Conservation (phyloP, 2,797 vertebrate genomes). For the Neomorphus geoffroyi region DNA sequence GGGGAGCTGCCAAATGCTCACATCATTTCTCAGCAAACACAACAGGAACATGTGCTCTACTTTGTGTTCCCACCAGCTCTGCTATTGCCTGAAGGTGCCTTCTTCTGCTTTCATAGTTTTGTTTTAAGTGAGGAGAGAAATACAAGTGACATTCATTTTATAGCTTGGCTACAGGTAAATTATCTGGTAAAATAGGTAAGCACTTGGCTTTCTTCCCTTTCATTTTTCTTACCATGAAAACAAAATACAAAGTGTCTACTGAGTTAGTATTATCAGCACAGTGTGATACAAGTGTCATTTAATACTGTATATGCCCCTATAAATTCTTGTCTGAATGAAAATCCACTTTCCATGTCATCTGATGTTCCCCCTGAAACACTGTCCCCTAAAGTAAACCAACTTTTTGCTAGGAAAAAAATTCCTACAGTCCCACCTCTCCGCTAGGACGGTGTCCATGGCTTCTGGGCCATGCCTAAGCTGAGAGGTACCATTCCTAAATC, state of each 20-base stretch:
- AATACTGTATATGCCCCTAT: background rate
- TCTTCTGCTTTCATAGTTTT: constrained; percentile 3
- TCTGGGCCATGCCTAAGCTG: fast-evolving
- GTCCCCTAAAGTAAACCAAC: fast-evolving
- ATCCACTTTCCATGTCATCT: fast-evolving
- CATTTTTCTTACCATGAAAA: background rate
- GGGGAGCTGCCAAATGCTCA: background rate
- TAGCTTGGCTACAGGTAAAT: background rate
- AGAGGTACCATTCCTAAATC: fast-evolving
- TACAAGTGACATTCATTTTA: background rate
- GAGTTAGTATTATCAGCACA: background rate
- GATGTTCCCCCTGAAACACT: background rate
- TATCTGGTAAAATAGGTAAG: background rate
- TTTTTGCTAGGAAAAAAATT: background rate
- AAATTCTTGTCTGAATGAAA: background rate
- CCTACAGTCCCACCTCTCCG: background rate
- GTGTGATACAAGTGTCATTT: background rate
- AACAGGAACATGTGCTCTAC: background rate
- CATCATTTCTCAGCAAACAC: background rate
- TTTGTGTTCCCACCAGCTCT: background rate
- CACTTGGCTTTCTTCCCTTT: background rate
- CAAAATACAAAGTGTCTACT: background rate
- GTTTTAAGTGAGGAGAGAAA: constrained; percentile 4
- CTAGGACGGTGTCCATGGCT: background rate
- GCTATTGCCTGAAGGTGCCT: constrained; percentile 43